Percentiles rank a stretch among this genome's conserved stretches.
These are phyloP conservation scores for Coilia nasus DNA, from an alignment of 2,797 vertebrate species.

Conservation along the genomic window DNA sequence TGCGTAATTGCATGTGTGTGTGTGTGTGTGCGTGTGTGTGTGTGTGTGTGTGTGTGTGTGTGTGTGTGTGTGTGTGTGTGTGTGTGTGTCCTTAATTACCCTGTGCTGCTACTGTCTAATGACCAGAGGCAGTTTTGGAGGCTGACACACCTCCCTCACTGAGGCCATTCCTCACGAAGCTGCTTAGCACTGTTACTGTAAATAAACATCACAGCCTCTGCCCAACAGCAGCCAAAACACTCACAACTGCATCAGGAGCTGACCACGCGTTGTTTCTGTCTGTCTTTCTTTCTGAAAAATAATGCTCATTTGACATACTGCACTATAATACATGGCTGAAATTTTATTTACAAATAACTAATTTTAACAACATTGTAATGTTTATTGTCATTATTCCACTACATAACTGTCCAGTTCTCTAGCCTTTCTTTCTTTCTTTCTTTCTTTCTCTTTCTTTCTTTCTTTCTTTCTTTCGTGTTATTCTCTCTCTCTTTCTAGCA, in stretches of 20 bases:
- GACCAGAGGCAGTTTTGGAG: neutral
- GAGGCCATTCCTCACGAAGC: neutral
- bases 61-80: neutral
- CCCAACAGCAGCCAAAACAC: neutral
- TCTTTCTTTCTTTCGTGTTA: neutral
- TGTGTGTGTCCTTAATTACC: constrained; percentile 16
- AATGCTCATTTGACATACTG: no score
- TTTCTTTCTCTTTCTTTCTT: neutral
- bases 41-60: neutral
- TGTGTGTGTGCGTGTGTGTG: neutral
- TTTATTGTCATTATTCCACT: no score
- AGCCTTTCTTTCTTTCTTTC: neutral
- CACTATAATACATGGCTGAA: no score
- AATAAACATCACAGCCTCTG: neutral
- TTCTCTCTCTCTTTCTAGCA: neutral
- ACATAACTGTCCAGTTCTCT: no score
- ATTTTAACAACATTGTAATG: no score
- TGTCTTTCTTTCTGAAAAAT: no score
- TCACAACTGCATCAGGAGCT: neutral
- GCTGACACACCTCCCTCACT: constrained; percentile 11
- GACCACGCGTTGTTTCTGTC: no score
- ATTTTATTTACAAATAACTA: no score
- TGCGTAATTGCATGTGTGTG: neutral
- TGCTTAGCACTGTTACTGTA: neutral
- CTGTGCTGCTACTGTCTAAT: neutral